A percentile compares a stretch with the other conserved stretches of the same genome.
These are phyloP conservation scores for Eretmocerus hayati DNA, from an alignment of 2,888 invertebrate species.

Conservation along the genomic window DNA sequence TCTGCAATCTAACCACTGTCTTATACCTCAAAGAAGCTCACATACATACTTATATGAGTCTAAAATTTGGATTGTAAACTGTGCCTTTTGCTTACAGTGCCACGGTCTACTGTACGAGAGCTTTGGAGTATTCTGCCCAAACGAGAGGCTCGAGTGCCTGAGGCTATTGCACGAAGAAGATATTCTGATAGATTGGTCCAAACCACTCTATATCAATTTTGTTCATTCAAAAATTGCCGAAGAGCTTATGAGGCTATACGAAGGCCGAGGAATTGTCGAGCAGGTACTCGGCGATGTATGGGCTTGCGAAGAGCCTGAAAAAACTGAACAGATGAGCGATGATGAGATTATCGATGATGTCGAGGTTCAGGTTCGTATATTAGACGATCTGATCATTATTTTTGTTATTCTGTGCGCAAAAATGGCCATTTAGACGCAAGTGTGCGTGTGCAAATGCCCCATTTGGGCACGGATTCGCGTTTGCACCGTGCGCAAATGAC, in stretches of 20 bases:
- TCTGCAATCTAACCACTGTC: too few species aligned
- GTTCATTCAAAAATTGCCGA: constrained; percentile 75
- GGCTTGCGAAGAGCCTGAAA: constrained; percentile 58
- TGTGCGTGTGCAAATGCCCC: too few species aligned
- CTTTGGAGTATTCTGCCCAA: constrained; percentile 79
- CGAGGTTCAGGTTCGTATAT: constrained; percentile 5
- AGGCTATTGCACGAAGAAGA: constrained; percentile 69
- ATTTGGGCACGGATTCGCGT: too few species aligned
- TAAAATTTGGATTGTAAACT: too few species aligned
- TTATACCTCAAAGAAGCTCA: too few species aligned
- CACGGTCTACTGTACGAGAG: constrained; percentile 73
- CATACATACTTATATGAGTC: too few species aligned
- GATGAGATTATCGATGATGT: constrained; percentile 29
- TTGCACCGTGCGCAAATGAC: too few species aligned
- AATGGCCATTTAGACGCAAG: too few species aligned
- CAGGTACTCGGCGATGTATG: constrained; percentile 76
- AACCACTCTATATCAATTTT: constrained; percentile 79
- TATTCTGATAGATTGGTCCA: constrained; percentile 69
- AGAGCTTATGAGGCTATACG: constrained; percentile 68
- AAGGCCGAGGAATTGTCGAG: constrained; percentile 57
- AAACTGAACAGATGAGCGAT: constrained; percentile 27
- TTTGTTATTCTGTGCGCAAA: too few species aligned
- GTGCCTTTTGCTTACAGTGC: constrained; percentile 6
- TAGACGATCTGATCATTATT: too few species aligned
- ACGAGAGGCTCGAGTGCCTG: constrained; percentile 65